Conservation (phyloP, 2,797 vertebrate genomes). For the Thunnus albacares region DNA sequence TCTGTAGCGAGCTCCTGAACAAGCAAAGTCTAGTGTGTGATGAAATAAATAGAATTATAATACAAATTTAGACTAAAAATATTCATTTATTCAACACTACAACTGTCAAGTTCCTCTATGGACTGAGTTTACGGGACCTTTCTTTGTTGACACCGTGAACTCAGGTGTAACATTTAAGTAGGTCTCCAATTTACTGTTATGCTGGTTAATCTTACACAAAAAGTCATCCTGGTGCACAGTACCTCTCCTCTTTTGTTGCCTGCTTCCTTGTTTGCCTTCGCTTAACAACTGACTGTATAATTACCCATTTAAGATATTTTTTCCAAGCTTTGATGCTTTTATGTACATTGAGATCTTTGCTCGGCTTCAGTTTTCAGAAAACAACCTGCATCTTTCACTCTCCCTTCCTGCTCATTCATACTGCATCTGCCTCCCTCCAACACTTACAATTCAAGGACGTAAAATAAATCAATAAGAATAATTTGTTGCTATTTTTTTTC, state of each 20-base stretch:
- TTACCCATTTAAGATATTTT: slow-evolving; percentile 10
- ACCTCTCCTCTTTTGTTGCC: background rate
- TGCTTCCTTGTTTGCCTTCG: background rate
- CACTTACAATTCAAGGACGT: slow-evolving; percentile 41
- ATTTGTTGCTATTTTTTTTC: slow-evolving; percentile 24
- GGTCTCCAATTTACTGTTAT: slow-evolving; percentile 3
- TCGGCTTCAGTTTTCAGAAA: background rate
- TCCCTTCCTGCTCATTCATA: slow-evolving; percentile 36
- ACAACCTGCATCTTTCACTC: background rate
- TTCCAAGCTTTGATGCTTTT: background rate
- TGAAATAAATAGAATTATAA: background rate
- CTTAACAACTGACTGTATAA: background rate
- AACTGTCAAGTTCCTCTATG: too few species aligned
- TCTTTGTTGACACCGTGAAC: background rate
- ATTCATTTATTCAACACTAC: too few species aligned
- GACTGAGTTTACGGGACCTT: too few species aligned
- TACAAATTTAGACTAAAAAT: too few species aligned
- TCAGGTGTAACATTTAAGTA: slow-evolving; percentile 17
- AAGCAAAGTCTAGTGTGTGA: background rate
- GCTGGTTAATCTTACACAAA: background rate
- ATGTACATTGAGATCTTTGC: background rate
- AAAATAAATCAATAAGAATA: slow-evolving; percentile 29
- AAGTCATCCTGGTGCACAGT: background rate
- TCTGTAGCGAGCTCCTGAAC: background rate
- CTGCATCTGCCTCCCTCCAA: background rate